These are phyloP conservation scores for Muraenolepis orangiensis DNA, from an alignment of 2,797 vertebrate species.

Conservation along the genomic window DNA sequence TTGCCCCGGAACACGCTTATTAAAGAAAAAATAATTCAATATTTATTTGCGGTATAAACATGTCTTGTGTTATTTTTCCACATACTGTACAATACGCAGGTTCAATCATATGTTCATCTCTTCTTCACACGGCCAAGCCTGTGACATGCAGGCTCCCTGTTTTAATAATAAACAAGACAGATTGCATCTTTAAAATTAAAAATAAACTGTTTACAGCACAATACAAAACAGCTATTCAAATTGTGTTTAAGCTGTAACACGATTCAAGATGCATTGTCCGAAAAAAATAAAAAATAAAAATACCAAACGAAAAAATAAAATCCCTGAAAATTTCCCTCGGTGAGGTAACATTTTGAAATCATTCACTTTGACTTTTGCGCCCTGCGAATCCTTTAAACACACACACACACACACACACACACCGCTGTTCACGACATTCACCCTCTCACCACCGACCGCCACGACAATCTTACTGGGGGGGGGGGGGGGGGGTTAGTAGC, in stretches of 20 bases:
- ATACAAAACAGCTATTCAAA: conserved; percentile 84
- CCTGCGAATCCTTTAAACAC: conserved; percentile 19
- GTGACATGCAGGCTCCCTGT: conserved; percentile 80
- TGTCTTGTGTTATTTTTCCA: conserved; percentile 89
- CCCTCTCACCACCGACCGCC: conserved; percentile 32
- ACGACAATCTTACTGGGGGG: conserved; percentile 54
- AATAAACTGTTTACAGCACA: conserved; percentile 84
- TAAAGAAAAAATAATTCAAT: conserved; percentile 98
- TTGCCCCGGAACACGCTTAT: conserved; percentile 44
- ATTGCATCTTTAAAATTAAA: conserved; percentile 81
- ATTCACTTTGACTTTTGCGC: conserved; percentile 65
- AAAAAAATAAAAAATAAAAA: conserved; percentile 49
- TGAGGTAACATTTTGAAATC: conserved; percentile 88
- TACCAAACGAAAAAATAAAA: conserved; percentile 43
- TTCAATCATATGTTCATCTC: conserved; percentile 86
- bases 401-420: no score
- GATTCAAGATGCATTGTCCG: conserved; percentile 87
- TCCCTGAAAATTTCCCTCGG: conserved; percentile 95
- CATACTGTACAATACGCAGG: conserved; percentile 82
- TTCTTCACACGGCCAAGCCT: conserved; percentile 89
- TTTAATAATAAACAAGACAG: conserved; percentile 79
- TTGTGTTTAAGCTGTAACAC: conserved; percentile 85
- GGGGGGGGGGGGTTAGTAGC: conserved; percentile 58
- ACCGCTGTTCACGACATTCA: conserved; percentile 23
- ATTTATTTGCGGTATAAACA: conserved; percentile 99